Evolutionary conservation across 2,888 invertebrate genomes (phyloP).

Genomic region (Clivina fossor): DNA sequence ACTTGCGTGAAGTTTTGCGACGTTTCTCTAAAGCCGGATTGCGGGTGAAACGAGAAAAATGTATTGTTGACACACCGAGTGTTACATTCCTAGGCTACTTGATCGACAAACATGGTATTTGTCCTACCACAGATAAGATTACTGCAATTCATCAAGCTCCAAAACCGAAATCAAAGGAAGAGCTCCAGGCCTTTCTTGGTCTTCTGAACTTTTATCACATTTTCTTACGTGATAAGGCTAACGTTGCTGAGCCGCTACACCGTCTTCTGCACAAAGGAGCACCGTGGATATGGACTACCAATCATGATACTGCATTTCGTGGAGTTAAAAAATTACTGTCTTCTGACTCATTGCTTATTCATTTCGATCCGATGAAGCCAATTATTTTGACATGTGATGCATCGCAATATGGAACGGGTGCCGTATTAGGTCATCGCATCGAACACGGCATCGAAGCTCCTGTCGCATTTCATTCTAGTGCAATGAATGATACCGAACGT

Average conservation of each 20-base stretch:
- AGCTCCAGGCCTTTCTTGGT: slow-evolving; percentile 39
- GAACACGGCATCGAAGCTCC: no score
- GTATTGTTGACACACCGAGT: slow-evolving; percentile 1
- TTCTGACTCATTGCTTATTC: no score
- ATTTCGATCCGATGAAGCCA: no score
- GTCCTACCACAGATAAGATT: slow-evolving; percentile 4
- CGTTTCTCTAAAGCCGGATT: background rate
- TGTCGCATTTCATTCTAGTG: no score
- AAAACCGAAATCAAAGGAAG: slow-evolving; percentile 5
- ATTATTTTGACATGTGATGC: no score
- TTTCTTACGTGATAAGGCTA: slow-evolving; percentile 41
- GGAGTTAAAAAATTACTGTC: slow-evolving; percentile 37
- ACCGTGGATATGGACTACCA: slow-evolving; percentile 39
- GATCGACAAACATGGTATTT: background rate
- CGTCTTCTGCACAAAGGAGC: slow-evolving; percentile 38
- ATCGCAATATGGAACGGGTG: no score
- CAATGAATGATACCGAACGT: no score
- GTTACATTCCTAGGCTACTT: slow-evolving; percentile 5
- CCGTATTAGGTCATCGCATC: no score
- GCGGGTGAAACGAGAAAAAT: no score
- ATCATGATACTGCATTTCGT: slow-evolving; percentile 38
- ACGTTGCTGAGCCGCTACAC: slow-evolving; percentile 41
- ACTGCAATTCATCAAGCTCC: slow-evolving; percentile 8
- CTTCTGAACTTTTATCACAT: slow-evolving; percentile 43
- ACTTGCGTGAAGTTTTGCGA: background rate